Evolutionary conservation across 53 echinoderm and acorn worm genomes (phyloP).

Genomic region (Astropecten irregularis): DNA sequence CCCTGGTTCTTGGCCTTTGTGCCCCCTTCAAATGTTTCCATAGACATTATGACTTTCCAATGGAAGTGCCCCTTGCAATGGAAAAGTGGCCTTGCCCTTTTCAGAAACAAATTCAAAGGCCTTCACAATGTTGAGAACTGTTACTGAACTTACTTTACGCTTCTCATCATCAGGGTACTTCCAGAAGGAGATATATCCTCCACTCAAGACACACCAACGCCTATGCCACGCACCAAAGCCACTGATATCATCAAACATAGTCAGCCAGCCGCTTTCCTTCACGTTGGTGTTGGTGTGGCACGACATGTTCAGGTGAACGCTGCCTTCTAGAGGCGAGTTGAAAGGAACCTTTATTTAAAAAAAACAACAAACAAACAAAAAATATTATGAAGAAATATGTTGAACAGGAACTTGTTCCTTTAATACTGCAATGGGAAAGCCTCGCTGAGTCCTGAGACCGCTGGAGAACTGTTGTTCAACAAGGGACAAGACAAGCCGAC

Average conservation of each 20-base stretch:
- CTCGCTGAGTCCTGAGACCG: too few relatives aligned
- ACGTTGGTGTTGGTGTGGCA: slow-evolving; percentile 88
- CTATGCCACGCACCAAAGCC: slow-evolving; percentile 98
- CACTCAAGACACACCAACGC: slow-evolving; percentile 91
- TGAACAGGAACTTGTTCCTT: neutral
- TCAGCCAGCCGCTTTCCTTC: slow-evolving; percentile 80
- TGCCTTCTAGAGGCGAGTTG: slow-evolving; percentile 87
- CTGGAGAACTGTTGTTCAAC: too few relatives aligned
- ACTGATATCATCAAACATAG: slow-evolving; percentile 99
- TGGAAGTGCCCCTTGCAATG: too few relatives aligned
- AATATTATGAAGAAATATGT: neutral
- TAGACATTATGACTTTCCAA: too few relatives aligned
- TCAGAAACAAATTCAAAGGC: too few relatives aligned
- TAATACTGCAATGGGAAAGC: too few relatives aligned
- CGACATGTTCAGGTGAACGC: slow-evolving; percentile 81
- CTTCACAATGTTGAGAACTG: too few relatives aligned
- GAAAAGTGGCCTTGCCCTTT: too few relatives aligned
- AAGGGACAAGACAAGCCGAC: too few relatives aligned
- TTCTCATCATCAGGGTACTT: slow-evolving; percentile 97
- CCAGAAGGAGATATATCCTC: slow-evolving; percentile 94
- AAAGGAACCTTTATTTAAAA: slow-evolving; percentile 96
- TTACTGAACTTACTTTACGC: slow-evolving; percentile 85
- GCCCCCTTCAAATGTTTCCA: too few relatives aligned
- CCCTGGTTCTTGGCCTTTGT: too few relatives aligned
- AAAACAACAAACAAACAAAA: too few relatives aligned